phyloP scores from a whole-genome alignment of 2,888 invertebrate species.

The Parasteatoda lunata region DNA sequence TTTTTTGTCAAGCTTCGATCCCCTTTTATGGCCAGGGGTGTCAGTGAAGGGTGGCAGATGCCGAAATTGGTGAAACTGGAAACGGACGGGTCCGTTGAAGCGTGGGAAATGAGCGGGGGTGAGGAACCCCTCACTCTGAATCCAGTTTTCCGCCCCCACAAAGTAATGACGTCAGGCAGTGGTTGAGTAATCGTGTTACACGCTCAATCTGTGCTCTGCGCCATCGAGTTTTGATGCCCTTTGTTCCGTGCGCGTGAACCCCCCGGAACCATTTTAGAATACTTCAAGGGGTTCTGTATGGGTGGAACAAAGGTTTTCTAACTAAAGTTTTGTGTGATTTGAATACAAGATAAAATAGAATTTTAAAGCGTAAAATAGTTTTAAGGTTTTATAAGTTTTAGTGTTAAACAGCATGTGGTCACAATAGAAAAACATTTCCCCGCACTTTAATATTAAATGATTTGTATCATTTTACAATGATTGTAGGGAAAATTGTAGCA shows the following conservation, averaged over 20 bases:
- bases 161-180: conserved; percentile 55
- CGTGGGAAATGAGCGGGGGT: conserved; percentile 59
- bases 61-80: conserved; percentile 55
- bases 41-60: conserved; percentile 63
- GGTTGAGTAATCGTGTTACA: conserved; percentile 68
- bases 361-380: conserved; percentile 42
- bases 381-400: conserved; percentile 3
- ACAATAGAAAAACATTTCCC: too few relatives aligned
- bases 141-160: not conserved
- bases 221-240: conserved; percentile 48
- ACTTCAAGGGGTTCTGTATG: not conserved
- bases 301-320: conserved; percentile 19
- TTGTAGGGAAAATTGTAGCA: too few relatives aligned
- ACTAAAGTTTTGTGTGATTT: conserved; percentile 28
- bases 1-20: conserved; percentile 5
- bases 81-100: conserved; percentile 45
- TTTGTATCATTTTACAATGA: too few relatives aligned
- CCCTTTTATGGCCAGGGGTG: conserved; percentile 49
- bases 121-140: conserved; percentile 7
- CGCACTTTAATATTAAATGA: too few relatives aligned
- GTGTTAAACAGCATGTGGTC: too few relatives aligned
- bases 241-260: conserved; percentile 35
- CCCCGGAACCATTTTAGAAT: not conserved
- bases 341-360: conserved; percentile 26
- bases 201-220: conserved; percentile 61